Evolutionary conservation across 2,888 invertebrate species (phyloP).

Genomic region (Nysson spinosus): DNA sequence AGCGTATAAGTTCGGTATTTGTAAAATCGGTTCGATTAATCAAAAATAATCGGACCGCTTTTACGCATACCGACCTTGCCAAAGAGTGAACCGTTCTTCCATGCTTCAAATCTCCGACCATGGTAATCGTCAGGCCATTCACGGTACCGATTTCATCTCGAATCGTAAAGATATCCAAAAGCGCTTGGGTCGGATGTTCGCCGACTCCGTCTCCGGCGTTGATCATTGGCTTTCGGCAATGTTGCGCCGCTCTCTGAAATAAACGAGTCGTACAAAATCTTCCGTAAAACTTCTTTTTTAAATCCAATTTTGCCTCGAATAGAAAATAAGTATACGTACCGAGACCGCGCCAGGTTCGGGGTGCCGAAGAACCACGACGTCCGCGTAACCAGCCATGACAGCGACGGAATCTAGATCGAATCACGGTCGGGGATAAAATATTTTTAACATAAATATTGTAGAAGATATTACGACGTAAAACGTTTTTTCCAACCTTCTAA

Average conservation of each 20-base stretch:
- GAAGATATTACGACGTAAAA: background rate
- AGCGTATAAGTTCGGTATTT: too few species aligned
- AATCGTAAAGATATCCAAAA: conserved; percentile 98
- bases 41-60: too few species aligned
- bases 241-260: conserved; percentile 88
- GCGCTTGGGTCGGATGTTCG: conserved; percentile 98
- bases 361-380: conserved; percentile 96
- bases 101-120: conserved; percentile 98
- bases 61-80: conserved; percentile 81
- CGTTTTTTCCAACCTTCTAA: conserved; percentile 82
- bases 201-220: conserved; percentile 99
- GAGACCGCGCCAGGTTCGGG: conserved; percentile 94
- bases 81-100: conserved; percentile 99
- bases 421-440: background rate
- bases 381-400: conserved; percentile 94
- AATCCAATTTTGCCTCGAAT: background rate
- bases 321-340: conserved; percentile 79
- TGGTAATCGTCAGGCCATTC: conserved; percentile 96
- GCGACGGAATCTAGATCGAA: conserved; percentile 80
- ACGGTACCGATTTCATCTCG: conserved; percentile 99
- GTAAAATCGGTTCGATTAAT: too few species aligned
- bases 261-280: background rate
- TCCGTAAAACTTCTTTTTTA: too few species aligned
- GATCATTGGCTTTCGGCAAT: conserved; percentile 93
- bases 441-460: background rate